Evolutionary conservation across 2,113 vertebrate species (phyloP).

Genomic region (Pogona vitticeps): DNA sequence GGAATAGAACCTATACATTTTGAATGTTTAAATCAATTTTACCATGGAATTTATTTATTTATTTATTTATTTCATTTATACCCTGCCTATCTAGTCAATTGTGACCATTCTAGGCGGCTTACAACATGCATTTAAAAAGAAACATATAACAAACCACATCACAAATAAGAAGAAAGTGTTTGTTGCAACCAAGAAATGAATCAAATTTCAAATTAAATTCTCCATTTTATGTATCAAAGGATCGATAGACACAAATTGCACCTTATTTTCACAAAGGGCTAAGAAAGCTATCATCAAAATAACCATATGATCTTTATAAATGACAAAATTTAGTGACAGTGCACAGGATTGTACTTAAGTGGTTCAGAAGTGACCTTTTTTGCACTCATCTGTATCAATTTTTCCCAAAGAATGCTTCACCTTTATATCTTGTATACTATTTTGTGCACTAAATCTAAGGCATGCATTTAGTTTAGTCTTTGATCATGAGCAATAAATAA

Average conservation of each 20-base stretch:
- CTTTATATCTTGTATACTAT: neutral
- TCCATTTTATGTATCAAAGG: neutral
- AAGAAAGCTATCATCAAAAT: neutral
- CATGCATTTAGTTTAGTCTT: neutral
- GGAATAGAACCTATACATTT: neutral
- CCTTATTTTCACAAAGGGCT: neutral
- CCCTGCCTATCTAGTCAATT: too few species aligned
- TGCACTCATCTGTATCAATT: neutral
- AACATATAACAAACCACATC: too few species aligned
- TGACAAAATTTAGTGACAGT: neutral
- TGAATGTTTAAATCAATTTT: neutral
- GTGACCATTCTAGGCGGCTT: too few species aligned
- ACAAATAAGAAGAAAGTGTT: neutral
- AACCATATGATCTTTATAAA: conserved; percentile 1
- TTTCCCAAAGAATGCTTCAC: neutral
- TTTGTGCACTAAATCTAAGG: neutral
- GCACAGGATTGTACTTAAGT: neutral
- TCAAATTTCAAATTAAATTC: neutral
- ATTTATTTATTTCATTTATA: too few species aligned
- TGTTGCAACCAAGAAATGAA: neutral
- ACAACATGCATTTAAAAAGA: too few species aligned
- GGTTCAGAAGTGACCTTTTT: neutral
- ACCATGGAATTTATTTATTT: too few species aligned
- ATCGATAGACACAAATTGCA: neutral
- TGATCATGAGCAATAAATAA: too few species aligned